phyloP scores from a whole-genome alignment of 2,113 vertebrate genomes.

The Gymnobelideus leadbeateri region DNA sequence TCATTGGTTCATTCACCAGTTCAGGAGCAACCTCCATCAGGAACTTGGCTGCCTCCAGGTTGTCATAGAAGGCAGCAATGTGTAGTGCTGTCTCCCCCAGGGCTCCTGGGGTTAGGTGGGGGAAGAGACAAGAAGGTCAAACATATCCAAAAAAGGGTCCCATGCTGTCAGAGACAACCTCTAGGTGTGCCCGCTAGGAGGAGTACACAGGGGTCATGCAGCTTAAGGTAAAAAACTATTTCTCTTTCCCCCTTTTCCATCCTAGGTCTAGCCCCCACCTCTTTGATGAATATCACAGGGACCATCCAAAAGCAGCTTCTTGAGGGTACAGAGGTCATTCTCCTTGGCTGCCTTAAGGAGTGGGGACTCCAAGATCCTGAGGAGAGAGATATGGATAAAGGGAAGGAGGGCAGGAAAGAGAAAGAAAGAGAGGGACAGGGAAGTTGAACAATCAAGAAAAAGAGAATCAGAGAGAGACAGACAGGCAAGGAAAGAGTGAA shows the following conservation, averaged over 20 bases:
- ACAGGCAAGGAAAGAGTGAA: too few species aligned
- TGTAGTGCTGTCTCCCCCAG: conserved; percentile 96
- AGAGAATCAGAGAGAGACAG: not conserved
- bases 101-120: conserved; percentile 88
- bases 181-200: not conserved
- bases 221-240: rapidly evolving
- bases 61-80: conserved; percentile 91
- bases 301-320: conserved; percentile 88
- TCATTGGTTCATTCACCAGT: conserved; percentile 90
- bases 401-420: not conserved
- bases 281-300: conserved; percentile 91
- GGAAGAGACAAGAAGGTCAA: conserved; percentile 81
- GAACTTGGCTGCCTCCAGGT: conserved; percentile 89
- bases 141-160: conserved; percentile 76
- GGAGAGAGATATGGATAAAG: conserved; percentile 23
- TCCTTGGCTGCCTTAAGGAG: conserved; percentile 92
- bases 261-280: conserved; percentile 84
- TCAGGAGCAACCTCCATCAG: conserved; percentile 93
- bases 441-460: not conserved
- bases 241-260: not conserved
- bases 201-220: not conserved
- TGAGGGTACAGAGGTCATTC: conserved; percentile 89
- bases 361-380: conserved; percentile 91
- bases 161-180: not conserved
- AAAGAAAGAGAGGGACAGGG: not conserved